These are phyloP conservation scores for Tiphia femorata DNA, from an alignment of 2,888 invertebrate species.

Conservation along the genomic window DNA sequence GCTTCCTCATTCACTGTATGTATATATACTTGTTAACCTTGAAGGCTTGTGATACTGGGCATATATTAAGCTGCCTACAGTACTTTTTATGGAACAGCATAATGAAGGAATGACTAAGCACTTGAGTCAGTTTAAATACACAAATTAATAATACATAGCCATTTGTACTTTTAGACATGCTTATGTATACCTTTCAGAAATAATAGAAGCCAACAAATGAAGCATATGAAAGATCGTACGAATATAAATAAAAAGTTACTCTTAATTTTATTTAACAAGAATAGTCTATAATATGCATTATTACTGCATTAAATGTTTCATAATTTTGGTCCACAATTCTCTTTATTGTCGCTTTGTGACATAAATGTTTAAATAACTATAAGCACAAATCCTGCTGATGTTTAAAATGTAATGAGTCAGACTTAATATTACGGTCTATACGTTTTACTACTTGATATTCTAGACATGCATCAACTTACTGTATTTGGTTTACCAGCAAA, in stretches of 20 bases:
- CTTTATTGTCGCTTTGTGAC: too few relatives aligned
- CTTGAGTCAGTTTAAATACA: neutral
- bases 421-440: too few relatives aligned
- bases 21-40: slow-evolving; percentile 42
- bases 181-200: too few relatives aligned
- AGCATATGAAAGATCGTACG: too few relatives aligned
- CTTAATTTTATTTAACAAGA: neutral
- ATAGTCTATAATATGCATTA: too few relatives aligned
- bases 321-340: too few relatives aligned
- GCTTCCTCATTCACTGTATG: slow-evolving; percentile 39
- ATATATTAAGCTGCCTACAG: neutral
- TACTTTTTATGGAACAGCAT: neutral
- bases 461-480: too few relatives aligned
- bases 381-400: neutral
- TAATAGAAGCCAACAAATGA: too few relatives aligned
- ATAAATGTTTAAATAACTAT: too few relatives aligned
- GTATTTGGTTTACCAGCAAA: slow-evolving; percentile 73
- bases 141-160: neutral
- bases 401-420: neutral
- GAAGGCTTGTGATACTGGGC: slow-evolving; percentile 13
- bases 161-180: slow-evolving; percentile 2
- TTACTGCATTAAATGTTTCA: too few relatives aligned
- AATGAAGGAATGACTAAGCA: slow-evolving; percentile 13
- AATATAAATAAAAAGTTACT: neutral
- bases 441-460: too few relatives aligned